These are phyloP conservation scores for Micrasema longulum DNA, from an alignment of 1,140 invertebrate species.

Conservation along the genomic window DNA sequence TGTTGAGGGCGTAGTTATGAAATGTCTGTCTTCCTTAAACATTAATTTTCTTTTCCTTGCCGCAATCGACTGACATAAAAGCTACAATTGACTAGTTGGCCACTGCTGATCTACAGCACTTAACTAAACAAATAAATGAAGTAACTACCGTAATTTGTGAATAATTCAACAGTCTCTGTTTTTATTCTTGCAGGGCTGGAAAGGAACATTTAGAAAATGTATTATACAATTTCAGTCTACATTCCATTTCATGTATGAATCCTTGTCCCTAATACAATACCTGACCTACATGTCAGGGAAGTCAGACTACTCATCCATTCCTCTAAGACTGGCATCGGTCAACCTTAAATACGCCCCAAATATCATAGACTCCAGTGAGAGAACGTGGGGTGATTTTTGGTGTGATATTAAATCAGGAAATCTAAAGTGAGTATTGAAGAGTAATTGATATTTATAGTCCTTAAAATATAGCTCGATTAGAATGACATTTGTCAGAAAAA, in stretches of 20 bases:
- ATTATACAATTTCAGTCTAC: constrained; percentile 56
- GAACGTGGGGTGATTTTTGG: constrained; percentile 58
- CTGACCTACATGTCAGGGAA: constrained; percentile 66
- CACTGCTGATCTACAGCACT: no score
- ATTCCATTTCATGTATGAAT: constrained; percentile 58
- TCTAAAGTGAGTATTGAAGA: constrained; percentile 58
- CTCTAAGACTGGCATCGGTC: constrained; percentile 63
- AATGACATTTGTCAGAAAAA: no score
- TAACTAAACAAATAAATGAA: no score
- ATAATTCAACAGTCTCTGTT: background rate
- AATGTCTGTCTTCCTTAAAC: no score
- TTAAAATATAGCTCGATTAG: no score
- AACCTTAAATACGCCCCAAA: constrained; percentile 66
- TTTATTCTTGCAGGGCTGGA: constrained; percentile 56
- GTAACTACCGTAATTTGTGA: no score
- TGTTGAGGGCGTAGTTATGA: no score
- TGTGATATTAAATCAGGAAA: constrained; percentile 58
- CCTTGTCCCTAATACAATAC: constrained; percentile 59
- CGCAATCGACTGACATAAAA: no score
- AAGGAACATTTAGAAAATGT: constrained; percentile 56
- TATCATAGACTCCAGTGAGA: constrained; percentile 46
- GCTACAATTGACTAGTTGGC: no score
- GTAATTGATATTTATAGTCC: no score
- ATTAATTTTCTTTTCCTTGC: no score
- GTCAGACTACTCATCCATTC: constrained; percentile 64